phyloP scores from a whole-genome alignment of 1,140 invertebrate species.

The fruit fly (Drosophila melanogaster) region Release_6_plus_ISO1_MT NT_037436.4:9199501-9200000 shows the following conservation, averaged over 20 bases:
- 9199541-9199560: constrained; percentile 69
- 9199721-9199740: background rate
- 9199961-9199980: constrained; percentile 68
- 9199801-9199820: constrained; percentile 35
- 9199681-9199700: constrained; percentile 19
- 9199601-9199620: background rate
- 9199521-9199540: constrained; percentile 68
- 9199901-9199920: constrained; percentile 34
- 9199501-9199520: constrained; percentile 67
- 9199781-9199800: constrained; percentile 21
- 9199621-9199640: constrained; percentile 35
- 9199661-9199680: constrained; percentile 38
- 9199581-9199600: constrained; percentile 39
- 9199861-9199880: constrained; percentile 35
- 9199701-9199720: constrained; percentile 27
- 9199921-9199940: background rate
- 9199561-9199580: constrained; percentile 57
- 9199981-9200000: constrained; percentile 38
- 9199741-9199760: constrained; percentile 31
- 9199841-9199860: background rate
- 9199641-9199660: constrained; percentile 27
- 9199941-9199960: constrained; percentile 14
- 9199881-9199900: constrained; percentile 40
- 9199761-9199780: constrained; percentile 34
- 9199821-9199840: constrained; percentile 9